Percentiles rank a stretch among this genome's conserved stretches.
Evolutionary conservation across 1,140 invertebrate genomes (phyloP).

Genomic region (Bombus breviceps): DNA sequence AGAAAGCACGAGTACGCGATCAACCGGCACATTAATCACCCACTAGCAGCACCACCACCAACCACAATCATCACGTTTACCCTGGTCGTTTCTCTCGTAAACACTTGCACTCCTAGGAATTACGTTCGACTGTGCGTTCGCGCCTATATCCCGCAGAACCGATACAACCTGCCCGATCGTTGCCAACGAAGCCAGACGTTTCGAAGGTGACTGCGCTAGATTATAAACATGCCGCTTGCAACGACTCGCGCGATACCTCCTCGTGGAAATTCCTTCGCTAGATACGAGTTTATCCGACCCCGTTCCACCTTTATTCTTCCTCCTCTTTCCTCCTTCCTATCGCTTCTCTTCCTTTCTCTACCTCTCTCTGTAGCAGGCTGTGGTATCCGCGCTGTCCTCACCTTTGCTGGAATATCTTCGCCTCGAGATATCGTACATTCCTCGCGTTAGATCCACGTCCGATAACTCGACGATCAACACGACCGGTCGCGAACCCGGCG

Average conservation of each 20-base stretch:
- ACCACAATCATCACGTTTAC: constrained; percentile 59
- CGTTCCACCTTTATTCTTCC: constrained; percentile 26
- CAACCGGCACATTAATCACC: constrained; percentile 59
- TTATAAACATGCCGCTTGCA: neutral
- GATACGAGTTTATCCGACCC: constrained; percentile 8
- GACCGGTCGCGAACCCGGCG: constrained; percentile 61
- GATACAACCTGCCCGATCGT: neutral
- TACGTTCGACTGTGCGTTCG: neutral
- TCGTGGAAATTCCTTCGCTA: constrained; percentile 7
- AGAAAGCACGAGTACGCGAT: constrained; percentile 15
- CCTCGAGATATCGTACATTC: constrained; percentile 63
- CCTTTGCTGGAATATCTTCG: constrained; percentile 46
- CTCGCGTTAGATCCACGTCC: constrained; percentile 56
- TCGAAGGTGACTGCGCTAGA: neutral
- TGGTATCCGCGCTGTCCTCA: constrained; percentile 42
- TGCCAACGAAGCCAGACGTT: neutral
- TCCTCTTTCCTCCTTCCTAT: constrained; percentile 19
- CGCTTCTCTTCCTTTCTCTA: neutral
- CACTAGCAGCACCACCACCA: constrained; percentile 56
- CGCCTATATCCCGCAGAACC: neutral
- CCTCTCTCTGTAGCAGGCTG: constrained; percentile 5
- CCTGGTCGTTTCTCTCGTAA: constrained; percentile 21
- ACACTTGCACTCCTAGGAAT: constrained; percentile 23
- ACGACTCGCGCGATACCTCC: neutral
- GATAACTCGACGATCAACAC: constrained; percentile 61